These are phyloP conservation scores for Atractosteus spatula DNA, from an alignment of 2,113 vertebrate genomes.

Conservation along the genomic window DNA sequence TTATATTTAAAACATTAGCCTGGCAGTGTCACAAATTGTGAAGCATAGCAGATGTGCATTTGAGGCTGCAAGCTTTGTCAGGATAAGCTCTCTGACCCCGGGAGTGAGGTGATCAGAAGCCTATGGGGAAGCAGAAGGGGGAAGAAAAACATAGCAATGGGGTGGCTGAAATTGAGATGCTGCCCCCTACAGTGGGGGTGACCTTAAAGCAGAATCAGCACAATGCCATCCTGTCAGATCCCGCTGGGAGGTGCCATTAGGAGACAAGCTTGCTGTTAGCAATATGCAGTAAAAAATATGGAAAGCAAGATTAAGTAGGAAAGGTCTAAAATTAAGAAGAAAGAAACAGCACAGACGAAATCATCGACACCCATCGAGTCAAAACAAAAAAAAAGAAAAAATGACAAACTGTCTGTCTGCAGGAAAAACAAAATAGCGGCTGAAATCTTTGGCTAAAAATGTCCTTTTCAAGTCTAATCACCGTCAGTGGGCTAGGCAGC, in stretches of 20 bases:
- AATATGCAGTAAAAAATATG: slow-evolving; percentile 17
- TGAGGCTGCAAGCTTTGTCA: slow-evolving; percentile 22
- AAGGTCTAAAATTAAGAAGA: neutral
- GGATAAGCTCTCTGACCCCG: slow-evolving; percentile 28
- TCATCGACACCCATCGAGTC: slow-evolving; percentile 7
- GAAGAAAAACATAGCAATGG: slow-evolving; percentile 43
- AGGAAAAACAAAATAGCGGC: slow-evolving; percentile 61
- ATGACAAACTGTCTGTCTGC: slow-evolving; percentile 33
- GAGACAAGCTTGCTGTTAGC: slow-evolving; percentile 30
- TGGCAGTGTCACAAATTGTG: too few relatives aligned
- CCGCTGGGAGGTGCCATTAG: slow-evolving; percentile 53
- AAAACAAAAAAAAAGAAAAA: slow-evolving; percentile 16
- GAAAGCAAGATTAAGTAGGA: neutral
- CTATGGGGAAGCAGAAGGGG: slow-evolving; percentile 36
- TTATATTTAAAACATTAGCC: too few relatives aligned
- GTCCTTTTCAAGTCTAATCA: slow-evolving; percentile 72
- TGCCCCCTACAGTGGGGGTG: slow-evolving; percentile 60
- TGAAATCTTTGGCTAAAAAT: slow-evolving; percentile 62
- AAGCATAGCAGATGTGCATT: neutral
- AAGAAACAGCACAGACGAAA: neutral
- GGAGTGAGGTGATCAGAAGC: slow-evolving; percentile 26
- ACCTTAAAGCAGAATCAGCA: slow-evolving; percentile 54
- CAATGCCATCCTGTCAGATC: slow-evolving; percentile 51
- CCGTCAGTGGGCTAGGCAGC: slow-evolving; percentile 55
- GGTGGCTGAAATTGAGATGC: slow-evolving; percentile 35